Evolutionary conservation across 2,797 vertebrate genomes (phyloP).

Genomic region (Corythornis leucogaster): DNA sequence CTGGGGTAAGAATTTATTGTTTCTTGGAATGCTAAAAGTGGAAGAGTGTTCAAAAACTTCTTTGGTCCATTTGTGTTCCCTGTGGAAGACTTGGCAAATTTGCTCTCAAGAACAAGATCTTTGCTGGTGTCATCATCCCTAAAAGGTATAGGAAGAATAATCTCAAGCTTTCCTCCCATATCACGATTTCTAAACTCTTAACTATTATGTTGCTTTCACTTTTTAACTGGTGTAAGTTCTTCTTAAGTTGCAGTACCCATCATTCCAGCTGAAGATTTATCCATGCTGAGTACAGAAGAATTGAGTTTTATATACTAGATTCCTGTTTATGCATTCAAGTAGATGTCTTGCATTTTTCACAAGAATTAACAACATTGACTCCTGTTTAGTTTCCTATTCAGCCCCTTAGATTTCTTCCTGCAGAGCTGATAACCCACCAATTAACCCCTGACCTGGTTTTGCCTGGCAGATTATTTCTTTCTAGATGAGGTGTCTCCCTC

Average conservation of each 20-base stretch:
- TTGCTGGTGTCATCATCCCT: neutral
- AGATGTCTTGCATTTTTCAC: neutral
- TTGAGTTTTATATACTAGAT: accelerated
- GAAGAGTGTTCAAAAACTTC: neutral
- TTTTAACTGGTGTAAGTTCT: neutral
- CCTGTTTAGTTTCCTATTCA: neutral
- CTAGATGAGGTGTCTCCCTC: neutral
- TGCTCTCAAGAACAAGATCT: neutral
- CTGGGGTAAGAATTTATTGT: neutral
- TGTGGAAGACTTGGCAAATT: neutral
- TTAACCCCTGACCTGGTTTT: neutral
- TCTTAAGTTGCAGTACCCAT: neutral
- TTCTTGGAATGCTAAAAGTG: neutral
- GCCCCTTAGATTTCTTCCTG: neutral
- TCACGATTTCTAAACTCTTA: neutral
- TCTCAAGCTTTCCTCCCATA: neutral
- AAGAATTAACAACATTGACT: neutral
- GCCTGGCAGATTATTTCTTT: neutral
- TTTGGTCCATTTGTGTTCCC: neutral
- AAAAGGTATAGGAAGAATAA: neutral
- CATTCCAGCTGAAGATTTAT: neutral
- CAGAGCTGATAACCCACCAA: neutral
- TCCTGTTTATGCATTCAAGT: neutral
- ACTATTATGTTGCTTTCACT: neutral
- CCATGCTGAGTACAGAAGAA: neutral